Percentiles rank a stretch among this genome's conserved stretches.
These are phyloP conservation scores for Pholis gunnellus DNA, from an alignment of 2,113 vertebrate genomes.

Conservation along the genomic window DNA sequence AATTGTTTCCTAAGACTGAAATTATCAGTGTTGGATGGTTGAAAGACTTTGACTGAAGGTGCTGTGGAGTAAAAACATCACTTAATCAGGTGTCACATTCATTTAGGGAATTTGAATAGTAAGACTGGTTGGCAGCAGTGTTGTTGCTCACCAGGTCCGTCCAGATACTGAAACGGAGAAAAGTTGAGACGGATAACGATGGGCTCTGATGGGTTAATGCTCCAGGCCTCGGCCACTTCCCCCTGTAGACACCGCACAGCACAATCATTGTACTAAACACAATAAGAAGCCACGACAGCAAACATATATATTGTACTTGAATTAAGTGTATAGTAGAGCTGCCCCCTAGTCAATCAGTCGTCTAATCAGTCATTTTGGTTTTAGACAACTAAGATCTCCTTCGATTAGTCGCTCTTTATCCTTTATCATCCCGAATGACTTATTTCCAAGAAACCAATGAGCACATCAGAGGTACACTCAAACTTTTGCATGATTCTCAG, in stretches of 20 bases:
- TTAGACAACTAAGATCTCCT: background rate
- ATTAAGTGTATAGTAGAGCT: background rate
- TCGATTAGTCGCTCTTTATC: background rate
- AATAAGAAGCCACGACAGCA: background rate
- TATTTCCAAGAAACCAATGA: background rate
- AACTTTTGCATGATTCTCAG: background rate
- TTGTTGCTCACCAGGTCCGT: slow-evolving; percentile 91
- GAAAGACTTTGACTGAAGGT: slow-evolving; percentile 93
- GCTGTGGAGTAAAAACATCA: slow-evolving; percentile 76
- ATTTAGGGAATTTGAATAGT: background rate
- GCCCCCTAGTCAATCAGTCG: background rate
- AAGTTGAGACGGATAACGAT: slow-evolving; percentile 91
- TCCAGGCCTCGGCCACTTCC: slow-evolving; percentile 91
- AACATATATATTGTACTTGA: background rate
- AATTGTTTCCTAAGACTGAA: slow-evolving; percentile 92
- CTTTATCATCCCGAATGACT: background rate
- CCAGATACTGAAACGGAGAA: slow-evolving; percentile 92
- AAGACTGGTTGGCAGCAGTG: background rate
- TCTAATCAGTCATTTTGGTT: background rate
- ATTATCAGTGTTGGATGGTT: slow-evolving; percentile 89
- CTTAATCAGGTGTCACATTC: background rate
- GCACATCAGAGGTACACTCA: background rate
- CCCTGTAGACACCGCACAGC: slow-evolving; percentile 79
- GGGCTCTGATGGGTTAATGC: slow-evolving; percentile 90
- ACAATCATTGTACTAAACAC: background rate